phyloP scores from a whole-genome alignment of 2,113 vertebrate genomes.

The Anoplopoma fimbria region DNA sequence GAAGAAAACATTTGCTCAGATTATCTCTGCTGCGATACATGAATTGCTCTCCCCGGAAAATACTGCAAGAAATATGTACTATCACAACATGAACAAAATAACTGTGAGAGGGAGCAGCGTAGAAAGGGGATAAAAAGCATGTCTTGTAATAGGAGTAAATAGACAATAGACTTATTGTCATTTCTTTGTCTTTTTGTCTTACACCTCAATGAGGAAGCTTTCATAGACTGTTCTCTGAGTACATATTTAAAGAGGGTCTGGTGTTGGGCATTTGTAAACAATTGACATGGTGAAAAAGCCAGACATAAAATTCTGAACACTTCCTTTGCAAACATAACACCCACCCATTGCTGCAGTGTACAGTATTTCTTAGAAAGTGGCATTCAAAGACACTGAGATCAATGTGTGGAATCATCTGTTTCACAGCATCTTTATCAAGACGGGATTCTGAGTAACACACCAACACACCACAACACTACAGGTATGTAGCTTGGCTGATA shows the following conservation, averaged over 20 bases:
- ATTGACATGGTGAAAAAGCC: slow-evolving; percentile 45
- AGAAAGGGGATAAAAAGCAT: slow-evolving; percentile 13
- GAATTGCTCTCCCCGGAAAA: slow-evolving; percentile 50
- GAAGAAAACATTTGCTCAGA: slow-evolving; percentile 60
- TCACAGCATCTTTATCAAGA: slow-evolving; percentile 35
- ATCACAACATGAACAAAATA: slow-evolving; percentile 46
- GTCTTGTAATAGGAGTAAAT: slow-evolving; percentile 59
- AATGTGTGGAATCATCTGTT: slow-evolving; percentile 25
- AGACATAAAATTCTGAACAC: slow-evolving; percentile 15
- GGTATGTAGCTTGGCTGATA: slow-evolving; percentile 32
- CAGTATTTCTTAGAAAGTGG: slow-evolving; percentile 22
- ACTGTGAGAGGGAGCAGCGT: neutral
- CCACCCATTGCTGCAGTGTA: neutral
- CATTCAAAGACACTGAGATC: slow-evolving; percentile 24
- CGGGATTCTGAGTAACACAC: slow-evolving; percentile 13
- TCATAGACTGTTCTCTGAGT: slow-evolving; percentile 45
- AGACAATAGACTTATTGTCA: slow-evolving; percentile 48
- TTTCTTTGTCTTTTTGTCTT: slow-evolving; percentile 37
- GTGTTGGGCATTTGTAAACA: slow-evolving; percentile 48
- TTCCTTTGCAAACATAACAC: slow-evolving; percentile 9
- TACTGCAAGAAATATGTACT: slow-evolving; percentile 52
- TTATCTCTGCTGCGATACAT: slow-evolving; percentile 44
- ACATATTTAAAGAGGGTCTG: slow-evolving; percentile 46
- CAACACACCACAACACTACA: slow-evolving; percentile 14
- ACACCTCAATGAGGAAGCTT: slow-evolving; percentile 39